Conservation (phyloP, 2,888 invertebrate genomes). For the Caenorhabditis sp. region DNA sequence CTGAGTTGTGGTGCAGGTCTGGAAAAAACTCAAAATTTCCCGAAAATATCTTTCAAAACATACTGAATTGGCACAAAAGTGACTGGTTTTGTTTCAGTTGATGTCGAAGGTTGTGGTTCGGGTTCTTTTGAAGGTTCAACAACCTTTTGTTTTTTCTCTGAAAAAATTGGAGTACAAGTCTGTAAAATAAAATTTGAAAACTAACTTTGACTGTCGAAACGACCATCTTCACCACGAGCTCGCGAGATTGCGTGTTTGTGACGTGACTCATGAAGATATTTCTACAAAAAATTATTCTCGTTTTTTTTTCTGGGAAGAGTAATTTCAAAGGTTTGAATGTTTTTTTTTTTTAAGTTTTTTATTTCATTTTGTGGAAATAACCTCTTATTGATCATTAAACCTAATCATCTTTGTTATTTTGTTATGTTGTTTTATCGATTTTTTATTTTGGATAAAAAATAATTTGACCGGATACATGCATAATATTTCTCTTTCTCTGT, state of each 20-base stretch:
- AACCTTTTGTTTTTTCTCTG: background rate
- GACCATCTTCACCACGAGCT: slow-evolving; percentile 3
- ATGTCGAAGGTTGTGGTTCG: background rate
- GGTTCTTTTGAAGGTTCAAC: background rate
- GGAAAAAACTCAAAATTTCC: background rate
- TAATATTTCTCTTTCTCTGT: too few relatives aligned
- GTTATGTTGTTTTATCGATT: too few relatives aligned
- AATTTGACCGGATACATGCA: too few relatives aligned
- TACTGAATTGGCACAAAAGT: background rate
- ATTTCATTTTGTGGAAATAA: too few relatives aligned
- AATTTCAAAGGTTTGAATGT: too few relatives aligned
- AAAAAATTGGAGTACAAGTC: background rate
- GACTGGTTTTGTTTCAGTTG: background rate
- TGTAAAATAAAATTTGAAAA: background rate
- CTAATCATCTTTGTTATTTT: too few relatives aligned
- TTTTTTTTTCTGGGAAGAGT: too few relatives aligned
- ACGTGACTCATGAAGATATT: slow-evolving; percentile 6
- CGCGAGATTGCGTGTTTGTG: background rate
- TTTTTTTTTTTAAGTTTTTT: too few relatives aligned
- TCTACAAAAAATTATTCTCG: background rate
- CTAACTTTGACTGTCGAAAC: background rate
- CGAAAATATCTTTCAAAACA: background rate
- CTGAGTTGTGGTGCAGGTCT: background rate
- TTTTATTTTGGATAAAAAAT: too few relatives aligned
- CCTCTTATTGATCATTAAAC: too few relatives aligned